Evolutionary conservation across 2,113 vertebrate genomes (phyloP).

Genomic region (Brienomyrus longianalis): DNA sequence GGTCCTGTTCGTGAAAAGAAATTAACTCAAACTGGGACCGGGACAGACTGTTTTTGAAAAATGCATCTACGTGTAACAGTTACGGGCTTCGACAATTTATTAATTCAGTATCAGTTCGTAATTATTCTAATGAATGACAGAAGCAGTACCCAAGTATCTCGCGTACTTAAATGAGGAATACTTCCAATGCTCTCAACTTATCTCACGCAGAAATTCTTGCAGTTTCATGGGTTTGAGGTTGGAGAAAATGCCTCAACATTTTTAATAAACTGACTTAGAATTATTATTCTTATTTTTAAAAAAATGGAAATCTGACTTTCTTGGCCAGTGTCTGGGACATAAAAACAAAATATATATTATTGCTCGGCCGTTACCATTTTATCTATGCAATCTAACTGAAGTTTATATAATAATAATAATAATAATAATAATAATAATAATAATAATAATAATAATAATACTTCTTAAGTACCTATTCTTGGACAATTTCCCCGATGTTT

Average conservation of each 20-base stretch:
- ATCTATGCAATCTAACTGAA: background rate
- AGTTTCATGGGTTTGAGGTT: background rate
- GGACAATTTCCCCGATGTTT: background rate
- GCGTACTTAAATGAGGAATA: background rate
- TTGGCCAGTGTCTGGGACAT: background rate
- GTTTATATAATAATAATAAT: background rate
- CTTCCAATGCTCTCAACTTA: background rate
- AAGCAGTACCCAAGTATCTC: background rate
- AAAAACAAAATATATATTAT: background rate
- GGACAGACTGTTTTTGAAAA: background rate
- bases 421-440: background rate
- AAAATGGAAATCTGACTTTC: background rate
- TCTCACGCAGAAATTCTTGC: background rate
- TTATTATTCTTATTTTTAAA: background rate
- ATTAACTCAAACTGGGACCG: background rate
- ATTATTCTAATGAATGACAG: background rate
- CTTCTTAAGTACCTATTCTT: background rate
- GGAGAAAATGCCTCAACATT: background rate
- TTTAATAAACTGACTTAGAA: background rate
- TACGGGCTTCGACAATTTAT: background rate
- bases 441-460: background rate
- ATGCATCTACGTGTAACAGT: background rate
- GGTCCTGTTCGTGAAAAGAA: background rate
- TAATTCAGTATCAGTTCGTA: background rate
- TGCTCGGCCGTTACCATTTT: background rate